These are phyloP conservation scores for Archilochus colubris DNA, from an alignment of 2,113 vertebrate genomes.

Conservation along the genomic window DNA sequence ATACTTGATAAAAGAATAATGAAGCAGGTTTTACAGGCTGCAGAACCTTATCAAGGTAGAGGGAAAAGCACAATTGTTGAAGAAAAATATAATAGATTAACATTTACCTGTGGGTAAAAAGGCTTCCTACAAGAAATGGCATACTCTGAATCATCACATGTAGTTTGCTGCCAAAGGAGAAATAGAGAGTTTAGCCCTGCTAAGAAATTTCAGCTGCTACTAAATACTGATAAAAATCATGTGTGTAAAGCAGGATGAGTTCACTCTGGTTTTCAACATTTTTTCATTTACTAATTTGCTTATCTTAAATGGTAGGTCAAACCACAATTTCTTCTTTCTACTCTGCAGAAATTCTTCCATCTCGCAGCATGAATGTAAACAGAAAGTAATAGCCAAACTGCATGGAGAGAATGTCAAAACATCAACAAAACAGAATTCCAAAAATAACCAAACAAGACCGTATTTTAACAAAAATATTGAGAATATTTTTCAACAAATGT, in stretches of 20 bases:
- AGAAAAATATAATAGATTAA: constrained; percentile 16
- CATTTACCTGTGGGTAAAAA: constrained; percentile 26
- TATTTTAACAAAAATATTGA: background rate
- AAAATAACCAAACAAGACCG: background rate
- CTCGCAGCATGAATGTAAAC: background rate
- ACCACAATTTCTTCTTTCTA: background rate
- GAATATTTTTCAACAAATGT: background rate
- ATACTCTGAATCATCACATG: background rate
- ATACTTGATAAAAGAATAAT: background rate
- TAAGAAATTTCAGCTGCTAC: background rate
- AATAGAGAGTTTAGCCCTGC: background rate
- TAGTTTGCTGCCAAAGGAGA: background rate
- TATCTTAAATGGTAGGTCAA: background rate
- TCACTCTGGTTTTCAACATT: background rate
- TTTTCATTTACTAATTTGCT: background rate
- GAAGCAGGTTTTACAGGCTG: background rate
- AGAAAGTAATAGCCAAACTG: background rate
- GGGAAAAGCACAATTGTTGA: background rate
- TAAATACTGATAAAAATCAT: background rate
- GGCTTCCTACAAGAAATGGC: background rate
- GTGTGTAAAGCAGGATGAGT: background rate
- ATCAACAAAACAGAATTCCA: background rate
- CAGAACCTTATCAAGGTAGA: constrained; percentile 19
- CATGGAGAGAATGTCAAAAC: background rate
- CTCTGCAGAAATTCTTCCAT: background rate